These are phyloP conservation scores for Lasiurus borealis DNA, from an alignment of 2,113 vertebrate species.

Conservation along the genomic window DNA sequence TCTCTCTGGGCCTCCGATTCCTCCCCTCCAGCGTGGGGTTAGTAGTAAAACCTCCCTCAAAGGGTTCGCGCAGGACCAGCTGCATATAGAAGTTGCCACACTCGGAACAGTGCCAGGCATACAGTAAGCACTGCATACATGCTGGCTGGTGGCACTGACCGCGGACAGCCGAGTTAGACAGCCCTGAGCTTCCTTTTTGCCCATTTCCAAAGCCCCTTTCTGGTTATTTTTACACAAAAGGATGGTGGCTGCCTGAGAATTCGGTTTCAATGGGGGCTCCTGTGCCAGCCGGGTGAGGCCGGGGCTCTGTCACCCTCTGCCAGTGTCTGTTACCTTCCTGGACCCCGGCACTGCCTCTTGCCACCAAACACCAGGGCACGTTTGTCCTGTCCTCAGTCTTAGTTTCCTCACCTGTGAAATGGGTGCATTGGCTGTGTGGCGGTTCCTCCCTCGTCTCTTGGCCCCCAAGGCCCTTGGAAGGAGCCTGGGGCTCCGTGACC, in stretches of 20 bases:
- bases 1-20: not conserved
- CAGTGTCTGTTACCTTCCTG: rapidly evolving
- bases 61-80: not conserved
- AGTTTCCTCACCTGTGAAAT: not conserved
- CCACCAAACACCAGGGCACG: rapidly evolving
- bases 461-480: not conserved
- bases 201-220: not conserved
- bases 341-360: not conserved
- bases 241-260: not conserved
- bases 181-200: not conserved
- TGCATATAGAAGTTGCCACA: too few relatives aligned
- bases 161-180: not conserved
- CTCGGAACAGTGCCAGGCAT: not conserved
- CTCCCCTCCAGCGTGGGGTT: not conserved
- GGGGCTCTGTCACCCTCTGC: not conserved
- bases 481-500: not conserved
- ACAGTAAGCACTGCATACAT: not conserved
- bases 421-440: rapidly evolving
- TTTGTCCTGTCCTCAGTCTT: not conserved
- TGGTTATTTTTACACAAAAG: not conserved
- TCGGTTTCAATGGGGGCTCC: not conserved
- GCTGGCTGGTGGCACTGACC: not conserved
- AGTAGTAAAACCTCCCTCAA: not conserved
- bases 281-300: not conserved
- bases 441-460: not conserved